Conservation (phyloP, 2,888 invertebrate species). For the Lathronympha strigana region DNA sequence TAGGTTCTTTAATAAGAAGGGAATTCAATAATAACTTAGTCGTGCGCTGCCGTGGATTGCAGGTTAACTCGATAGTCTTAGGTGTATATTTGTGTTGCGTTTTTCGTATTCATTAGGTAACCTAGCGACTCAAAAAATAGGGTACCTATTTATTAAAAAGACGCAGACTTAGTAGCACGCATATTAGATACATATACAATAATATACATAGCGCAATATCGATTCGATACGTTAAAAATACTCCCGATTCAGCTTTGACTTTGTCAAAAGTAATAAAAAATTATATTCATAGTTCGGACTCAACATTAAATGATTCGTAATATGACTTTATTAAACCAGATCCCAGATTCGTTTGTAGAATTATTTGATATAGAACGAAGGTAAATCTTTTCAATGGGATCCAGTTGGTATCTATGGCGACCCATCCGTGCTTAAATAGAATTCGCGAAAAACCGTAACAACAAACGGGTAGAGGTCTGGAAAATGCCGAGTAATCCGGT, state of each 20-base stretch:
- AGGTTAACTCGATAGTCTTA: no score
- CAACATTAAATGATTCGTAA: neutral
- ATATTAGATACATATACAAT: no score
- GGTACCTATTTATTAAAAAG: no score
- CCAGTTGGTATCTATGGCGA: conserved; percentile 71
- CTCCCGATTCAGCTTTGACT: no score
- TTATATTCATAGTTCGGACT: neutral
- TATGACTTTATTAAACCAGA: neutral
- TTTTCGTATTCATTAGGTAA: no score
- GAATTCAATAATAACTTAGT: neutral
- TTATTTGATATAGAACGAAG: conserved; percentile 74
- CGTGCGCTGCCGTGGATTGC: neutral
- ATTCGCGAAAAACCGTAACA: conserved; percentile 49
- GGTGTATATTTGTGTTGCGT: no score
- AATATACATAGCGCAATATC: no score
- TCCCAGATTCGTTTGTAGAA: conserved; percentile 56
- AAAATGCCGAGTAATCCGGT: conserved; percentile 53
- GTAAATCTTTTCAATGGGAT: conserved; percentile 74
- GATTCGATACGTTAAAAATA: no score
- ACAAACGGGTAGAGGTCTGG: conserved; percentile 48
- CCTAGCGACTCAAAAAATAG: no score
- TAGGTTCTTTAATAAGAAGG: neutral
- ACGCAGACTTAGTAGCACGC: no score
- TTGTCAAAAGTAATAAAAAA: neutral
- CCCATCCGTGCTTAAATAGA: conserved; percentile 59